These are phyloP conservation scores for Dynastes grantii DNA, from an alignment of 2,888 invertebrate species.

Conservation along the genomic window DNA sequence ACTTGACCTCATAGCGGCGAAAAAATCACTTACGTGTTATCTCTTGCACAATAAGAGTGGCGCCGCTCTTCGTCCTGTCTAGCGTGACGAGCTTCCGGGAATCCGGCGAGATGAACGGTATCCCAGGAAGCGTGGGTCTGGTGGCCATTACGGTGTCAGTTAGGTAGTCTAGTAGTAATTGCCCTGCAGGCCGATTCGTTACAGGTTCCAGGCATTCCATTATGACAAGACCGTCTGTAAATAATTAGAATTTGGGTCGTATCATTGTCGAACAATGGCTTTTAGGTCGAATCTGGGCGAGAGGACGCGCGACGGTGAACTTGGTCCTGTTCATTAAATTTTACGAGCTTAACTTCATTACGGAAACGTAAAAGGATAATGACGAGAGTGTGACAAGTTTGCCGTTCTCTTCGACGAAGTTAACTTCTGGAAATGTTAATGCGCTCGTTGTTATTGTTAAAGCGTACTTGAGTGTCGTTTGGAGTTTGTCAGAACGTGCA, in stretches of 20 bases:
- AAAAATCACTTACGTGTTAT: conserved; percentile 72
- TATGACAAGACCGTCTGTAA: conserved; percentile 80
- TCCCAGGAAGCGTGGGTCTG: conserved; percentile 77
- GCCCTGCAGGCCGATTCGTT: conserved; percentile 77
- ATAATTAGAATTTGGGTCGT: conserved; percentile 43
- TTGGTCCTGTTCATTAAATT: conserved; percentile 42
- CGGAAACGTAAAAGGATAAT: conserved; percentile 44
- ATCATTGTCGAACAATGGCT: conserved; percentile 37
- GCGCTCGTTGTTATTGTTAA: conserved; percentile 11
- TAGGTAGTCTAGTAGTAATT: conserved; percentile 80
- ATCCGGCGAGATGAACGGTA: conserved; percentile 81
- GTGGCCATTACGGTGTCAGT: conserved; percentile 80
- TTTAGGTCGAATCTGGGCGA: conserved; percentile 11
- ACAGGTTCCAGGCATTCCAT: conserved; percentile 81
- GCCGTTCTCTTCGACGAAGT: conserved; percentile 6
- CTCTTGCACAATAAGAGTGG: conserved; percentile 78
- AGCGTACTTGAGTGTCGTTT: conserved; percentile 10
- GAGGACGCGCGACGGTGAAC: neutral
- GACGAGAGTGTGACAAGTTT: conserved; percentile 32
- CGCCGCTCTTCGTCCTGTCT: conserved; percentile 74
- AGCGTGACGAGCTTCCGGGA: conserved; percentile 80
- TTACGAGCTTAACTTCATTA: conserved; percentile 44
- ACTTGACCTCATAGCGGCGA: conserved; percentile 10
- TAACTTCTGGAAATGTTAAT: conserved; percentile 33
- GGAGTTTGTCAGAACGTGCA: conserved; percentile 5